Base-by-base conservation (phyloP, 2,113 vertebrate species). In the Turnix velox region DNA sequence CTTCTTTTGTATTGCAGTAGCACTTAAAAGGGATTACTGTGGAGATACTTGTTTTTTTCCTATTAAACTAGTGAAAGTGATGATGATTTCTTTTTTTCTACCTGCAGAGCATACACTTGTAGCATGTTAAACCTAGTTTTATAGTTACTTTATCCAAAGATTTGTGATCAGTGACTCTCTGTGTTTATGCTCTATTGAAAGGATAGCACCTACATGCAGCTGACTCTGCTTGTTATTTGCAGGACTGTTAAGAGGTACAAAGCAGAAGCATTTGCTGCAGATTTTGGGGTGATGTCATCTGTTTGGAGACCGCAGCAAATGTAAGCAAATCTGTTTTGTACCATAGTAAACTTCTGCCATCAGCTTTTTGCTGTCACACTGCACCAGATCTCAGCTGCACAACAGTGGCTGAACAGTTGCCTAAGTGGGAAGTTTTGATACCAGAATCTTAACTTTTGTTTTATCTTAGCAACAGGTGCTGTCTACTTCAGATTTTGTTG, bases 351-450 rank as follows among this genome's bases (percentile, higher is more conserved):
- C 20, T 67, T 45, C 51, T 45, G 17, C 58, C 16, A 14, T 5
- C 15, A 48, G 28, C 35, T 43, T 65, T 91, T 84, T 68, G 24
- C 48, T 63, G 37, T 65, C 25, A 15, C 14, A 17, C 39, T 55
- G 4, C 0, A 0, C 49, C 28, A 55, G 3, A 24, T 45, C 54
- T 84, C n/a, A 43, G 0, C 71, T 91, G 7, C 2, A 0, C 63
- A 35, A 51, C 28, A 67, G 11, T 45, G 27, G 37, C 22, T 45
- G 45, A 86, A 35, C 6, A 4, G 6, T 72, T 71, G 13, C 0
- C 3, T 18, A 20, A 19, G 13, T 14, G 3, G 28, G 14, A 69
- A 57, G 23, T 57, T 80, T 71, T 55, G 7, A 5, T 68, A 14
- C 4, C 8, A 85, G 42, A 57, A 43, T 51, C 42, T 61, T 84